Percentiles rank a stretch among this genome's conserved stretches.
These are phyloP conservation scores for Spinus olivaceus DNA, from an alignment of 2,797 vertebrate species.

Conservation along the genomic window DNA sequence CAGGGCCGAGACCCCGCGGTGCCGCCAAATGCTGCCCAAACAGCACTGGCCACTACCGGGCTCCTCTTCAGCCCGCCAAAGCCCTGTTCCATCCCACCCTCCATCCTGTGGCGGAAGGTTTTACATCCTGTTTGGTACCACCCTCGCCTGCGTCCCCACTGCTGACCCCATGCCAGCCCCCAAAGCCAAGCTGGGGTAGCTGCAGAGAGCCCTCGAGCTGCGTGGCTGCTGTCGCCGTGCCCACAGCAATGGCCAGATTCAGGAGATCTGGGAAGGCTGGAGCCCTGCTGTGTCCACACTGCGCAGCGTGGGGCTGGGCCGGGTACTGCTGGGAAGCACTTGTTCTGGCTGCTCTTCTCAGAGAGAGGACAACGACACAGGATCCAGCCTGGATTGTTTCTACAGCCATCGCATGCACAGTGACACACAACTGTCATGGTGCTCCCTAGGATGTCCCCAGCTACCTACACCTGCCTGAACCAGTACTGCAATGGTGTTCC, in stretches of 20 bases:
- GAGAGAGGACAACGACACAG: neutral
- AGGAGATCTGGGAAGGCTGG: neutral
- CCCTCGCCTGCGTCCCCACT: neutral
- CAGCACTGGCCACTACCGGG: neutral
- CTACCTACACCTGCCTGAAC: neutral
- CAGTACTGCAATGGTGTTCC: neutral
- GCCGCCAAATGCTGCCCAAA: accelerated
- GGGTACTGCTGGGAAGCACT: neutral
- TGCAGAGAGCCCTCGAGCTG: neutral
- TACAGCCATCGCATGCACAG: neutral
- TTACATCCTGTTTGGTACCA: neutral
- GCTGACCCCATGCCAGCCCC: neutral
- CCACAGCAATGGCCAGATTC: accelerated
- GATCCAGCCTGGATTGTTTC: neutral
- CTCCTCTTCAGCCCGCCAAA: neutral
- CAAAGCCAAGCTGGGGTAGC: neutral
- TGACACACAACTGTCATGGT: accelerated
- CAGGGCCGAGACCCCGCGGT: neutral
- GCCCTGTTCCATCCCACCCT: neutral
- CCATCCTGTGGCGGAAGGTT: neutral
- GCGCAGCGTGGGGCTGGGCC: neutral
- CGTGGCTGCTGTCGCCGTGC: accelerated
- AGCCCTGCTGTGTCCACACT: neutral
- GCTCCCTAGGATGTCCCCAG: neutral
- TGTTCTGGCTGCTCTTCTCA: neutral